These are phyloP conservation scores for Porites divaricata DNA, from an alignment of 92 coral and sea anemone genomes.

Conservation along the genomic window DNA sequence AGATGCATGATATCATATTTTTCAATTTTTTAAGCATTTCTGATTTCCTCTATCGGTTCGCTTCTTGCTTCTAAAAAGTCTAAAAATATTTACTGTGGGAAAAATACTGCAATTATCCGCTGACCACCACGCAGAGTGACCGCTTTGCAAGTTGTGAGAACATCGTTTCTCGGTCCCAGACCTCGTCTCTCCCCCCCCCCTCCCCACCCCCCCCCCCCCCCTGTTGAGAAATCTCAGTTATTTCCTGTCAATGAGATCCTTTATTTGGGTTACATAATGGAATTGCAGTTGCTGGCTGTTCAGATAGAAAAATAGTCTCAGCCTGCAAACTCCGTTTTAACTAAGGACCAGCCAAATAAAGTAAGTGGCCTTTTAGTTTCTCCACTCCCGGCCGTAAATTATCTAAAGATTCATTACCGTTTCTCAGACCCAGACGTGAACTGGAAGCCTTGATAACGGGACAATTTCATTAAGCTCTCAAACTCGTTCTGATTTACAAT, in stretches of 20 bases:
- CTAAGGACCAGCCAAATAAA: background rate
- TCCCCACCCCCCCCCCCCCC: too few relatives aligned
- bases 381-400: constrained; percentile 48
- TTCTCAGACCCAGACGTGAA: constrained; percentile 5
- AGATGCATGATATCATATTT: too few relatives aligned
- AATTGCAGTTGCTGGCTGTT: background rate
- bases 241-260: constrained; percentile 20
- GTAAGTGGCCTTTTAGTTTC: constrained; percentile 42
- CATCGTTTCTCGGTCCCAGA: too few relatives aligned
- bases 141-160: too few relatives aligned
- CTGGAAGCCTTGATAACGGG: background rate
- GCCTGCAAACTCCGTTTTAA: background rate
- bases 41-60: too few relatives aligned
- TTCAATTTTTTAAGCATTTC: too few relatives aligned
- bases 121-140: too few relatives aligned
- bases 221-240: constrained; percentile 11
- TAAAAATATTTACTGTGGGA: too few relatives aligned
- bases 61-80: too few relatives aligned
- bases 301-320: background rate
- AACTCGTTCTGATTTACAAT: constrained; percentile 5
- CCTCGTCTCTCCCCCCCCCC: too few relatives aligned
- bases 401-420: background rate
- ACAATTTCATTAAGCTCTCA: background rate
- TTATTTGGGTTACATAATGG: constrained; percentile 59
- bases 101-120: too few relatives aligned